Base-by-base conservation (phyloP, 2,888 invertebrate species). In the Drosophila formosana region DNA sequence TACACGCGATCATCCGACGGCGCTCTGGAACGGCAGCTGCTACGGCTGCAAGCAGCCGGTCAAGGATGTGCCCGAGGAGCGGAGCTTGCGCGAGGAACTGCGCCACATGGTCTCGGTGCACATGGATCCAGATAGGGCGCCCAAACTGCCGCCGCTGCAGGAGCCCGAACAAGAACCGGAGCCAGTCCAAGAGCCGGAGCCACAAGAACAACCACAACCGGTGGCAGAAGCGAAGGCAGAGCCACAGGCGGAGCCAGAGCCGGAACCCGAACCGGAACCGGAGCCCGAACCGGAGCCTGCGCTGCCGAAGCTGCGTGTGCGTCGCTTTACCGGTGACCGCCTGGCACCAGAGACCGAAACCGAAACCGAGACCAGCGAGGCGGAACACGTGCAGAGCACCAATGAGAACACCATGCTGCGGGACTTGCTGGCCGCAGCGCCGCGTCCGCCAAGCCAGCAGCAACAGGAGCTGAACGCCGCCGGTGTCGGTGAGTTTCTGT, bases 11-110 rank as follows among this genome's bases (percentile, higher is more conserved):
- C 93, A 93, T 79, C 75, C 82, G 0, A 52, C 66, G n/a, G 93
- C 93, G 30, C 89, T 85, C 25, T 95, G 95, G 95, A 93, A 93
- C 68, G 95, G 95, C 1, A 93, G 92, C 78, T 95, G 95, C 80
- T 90, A 82, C 53, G 75, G 93, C 9, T 95, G 95, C 74, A 92
- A 93, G 80, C 32, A 58, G 2, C 67, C 82, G 23, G 30, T 79
- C 2, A 28, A 34, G n/a, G 13, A 4, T 6, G 7, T 9, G 13
- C 3, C 28, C 28, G 6, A 8, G 0, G 32, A n/a, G 4, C 28
- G 46, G 0, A 60, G 50, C 23, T 72, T 86, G 7, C 23, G 9
- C 0, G 53, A 65, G 4, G 92, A 92, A 70, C 71, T 91, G 13
- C 78, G 75, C 3, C 92, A 92, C 66, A 83, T 92, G 88, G 52